These are phyloP conservation scores for Enhydra lutris DNA, from an alignment of 2,113 vertebrate species.

Conservation along the genomic window DNA sequence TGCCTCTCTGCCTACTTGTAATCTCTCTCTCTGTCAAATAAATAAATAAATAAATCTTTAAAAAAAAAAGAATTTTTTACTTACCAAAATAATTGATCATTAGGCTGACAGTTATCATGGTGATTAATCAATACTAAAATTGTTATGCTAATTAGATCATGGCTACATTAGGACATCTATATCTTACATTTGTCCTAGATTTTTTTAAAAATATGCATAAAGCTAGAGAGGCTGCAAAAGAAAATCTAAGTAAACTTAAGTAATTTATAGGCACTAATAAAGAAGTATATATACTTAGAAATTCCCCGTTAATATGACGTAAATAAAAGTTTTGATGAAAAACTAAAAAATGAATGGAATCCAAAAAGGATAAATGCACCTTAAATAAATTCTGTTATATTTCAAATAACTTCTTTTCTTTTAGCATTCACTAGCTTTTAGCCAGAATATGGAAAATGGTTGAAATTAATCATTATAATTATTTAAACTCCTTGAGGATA, in stretches of 20 bases:
- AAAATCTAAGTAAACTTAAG: neutral
- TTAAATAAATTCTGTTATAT: constrained; percentile 9
- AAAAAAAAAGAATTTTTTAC: constrained; percentile 30
- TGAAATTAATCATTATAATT: neutral
- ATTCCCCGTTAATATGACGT: neutral
- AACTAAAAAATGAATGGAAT: neutral
- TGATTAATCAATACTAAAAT: constrained; percentile 59
- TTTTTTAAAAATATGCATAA: neutral
- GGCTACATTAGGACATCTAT: neutral
- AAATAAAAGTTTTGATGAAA: constrained; percentile 25
- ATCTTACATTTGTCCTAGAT: neutral
- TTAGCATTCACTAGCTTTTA: neutral
- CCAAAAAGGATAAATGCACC: neutral
- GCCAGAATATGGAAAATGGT: neutral
- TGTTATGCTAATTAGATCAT: constrained; percentile 35
- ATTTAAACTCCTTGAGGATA: neutral
- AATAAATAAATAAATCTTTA: too few relatives aligned
- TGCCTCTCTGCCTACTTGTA: too few relatives aligned
- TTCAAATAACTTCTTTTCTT: neutral
- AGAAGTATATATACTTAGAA: neutral
- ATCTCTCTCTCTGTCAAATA: too few relatives aligned
- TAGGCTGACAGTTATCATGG: constrained; percentile 51
- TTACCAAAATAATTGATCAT: constrained; percentile 55
- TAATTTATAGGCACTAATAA: neutral
- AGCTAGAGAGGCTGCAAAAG: neutral